Percentiles rank a stretch among this genome's conserved stretches.
Conservation (phyloP, 2,888 invertebrate genomes). For the Unio delphinus region DNA sequence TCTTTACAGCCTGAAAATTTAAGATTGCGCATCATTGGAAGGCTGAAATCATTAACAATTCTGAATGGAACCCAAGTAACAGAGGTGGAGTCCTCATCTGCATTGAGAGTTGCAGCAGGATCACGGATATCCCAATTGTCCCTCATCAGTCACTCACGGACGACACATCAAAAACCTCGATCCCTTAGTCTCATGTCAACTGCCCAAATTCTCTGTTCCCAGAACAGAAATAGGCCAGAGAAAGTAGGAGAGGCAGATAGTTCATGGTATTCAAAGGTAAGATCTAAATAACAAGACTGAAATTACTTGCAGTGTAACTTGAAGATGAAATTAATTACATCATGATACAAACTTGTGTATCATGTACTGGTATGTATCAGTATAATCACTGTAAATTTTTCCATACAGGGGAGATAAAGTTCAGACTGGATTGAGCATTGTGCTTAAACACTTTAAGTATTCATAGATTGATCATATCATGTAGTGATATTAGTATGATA, state of each 20-base stretch:
- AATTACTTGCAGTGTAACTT: neutral
- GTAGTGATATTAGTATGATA: too few relatives aligned
- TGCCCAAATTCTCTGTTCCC: slow-evolving; percentile 50
- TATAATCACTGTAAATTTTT: too few relatives aligned
- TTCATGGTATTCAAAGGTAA: slow-evolving; percentile 64
- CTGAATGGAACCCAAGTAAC: slow-evolving; percentile 61
- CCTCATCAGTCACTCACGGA: slow-evolving; percentile 61
- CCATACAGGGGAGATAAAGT: too few relatives aligned
- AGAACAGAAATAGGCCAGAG: slow-evolving; percentile 62
- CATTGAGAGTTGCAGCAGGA: slow-evolving; percentile 65
- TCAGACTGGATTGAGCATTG: too few relatives aligned
- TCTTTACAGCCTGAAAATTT: slow-evolving; percentile 60
- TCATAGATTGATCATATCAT: too few relatives aligned
- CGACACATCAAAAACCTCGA: slow-evolving; percentile 56
- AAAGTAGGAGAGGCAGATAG: slow-evolving; percentile 59
- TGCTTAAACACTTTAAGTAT: too few relatives aligned
- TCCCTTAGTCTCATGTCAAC: slow-evolving; percentile 58
- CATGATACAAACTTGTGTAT: neutral
- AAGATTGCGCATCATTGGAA: slow-evolving; percentile 66
- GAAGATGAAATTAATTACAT: neutral
- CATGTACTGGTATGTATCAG: neutral
- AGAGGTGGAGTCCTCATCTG: slow-evolving; percentile 64
- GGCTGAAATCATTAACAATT: slow-evolving; percentile 62
- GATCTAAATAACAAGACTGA: neutral
- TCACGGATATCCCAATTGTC: slow-evolving; percentile 67